Conservation (phyloP, 2,797 vertebrate genomes). For the Enteromius unitaeniatus region DNA sequence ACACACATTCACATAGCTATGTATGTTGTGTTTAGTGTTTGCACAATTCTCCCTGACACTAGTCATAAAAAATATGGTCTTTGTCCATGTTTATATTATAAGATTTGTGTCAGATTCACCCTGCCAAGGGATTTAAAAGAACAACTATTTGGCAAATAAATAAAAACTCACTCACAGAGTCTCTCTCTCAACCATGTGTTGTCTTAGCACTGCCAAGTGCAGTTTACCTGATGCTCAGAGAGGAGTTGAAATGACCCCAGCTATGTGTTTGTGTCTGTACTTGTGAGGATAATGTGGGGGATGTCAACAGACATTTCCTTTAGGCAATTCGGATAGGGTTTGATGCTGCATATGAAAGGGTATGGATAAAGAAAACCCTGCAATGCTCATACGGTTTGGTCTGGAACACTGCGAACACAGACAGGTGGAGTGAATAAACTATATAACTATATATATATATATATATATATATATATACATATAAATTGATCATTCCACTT, state of each 20-base stretch:
- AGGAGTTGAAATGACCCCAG: slow-evolving; percentile 24
- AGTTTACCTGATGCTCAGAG: slow-evolving; percentile 25
- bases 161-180: slow-evolving; percentile 3
- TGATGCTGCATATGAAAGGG: slow-evolving; percentile 19
- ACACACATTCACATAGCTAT: slow-evolving; percentile 11
- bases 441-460: too few species aligned
- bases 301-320: slow-evolving; percentile 32
- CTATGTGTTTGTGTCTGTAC: slow-evolving; percentile 17
- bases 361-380: not conserved
- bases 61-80: slow-evolving; percentile 74
- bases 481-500: not conserved
- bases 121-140: slow-evolving; percentile 9
- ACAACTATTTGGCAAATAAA: slow-evolving; percentile 42
- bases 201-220: slow-evolving; percentile 23
- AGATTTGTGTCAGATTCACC: slow-evolving; percentile 47
- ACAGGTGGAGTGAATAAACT: not conserved
- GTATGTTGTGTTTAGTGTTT: slow-evolving; percentile 67
- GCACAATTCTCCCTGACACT: slow-evolving; percentile 76
- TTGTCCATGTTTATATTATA: slow-evolving; percentile 2
- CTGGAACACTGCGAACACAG: slow-evolving; percentile 6
- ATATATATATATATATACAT: too few species aligned
- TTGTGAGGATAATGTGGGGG: slow-evolving; percentile 28
- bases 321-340: not conserved
- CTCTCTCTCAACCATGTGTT: slow-evolving; percentile 16
- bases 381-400: not conserved